Conservation (phyloP, 2,797 vertebrate species). For the Melanotaenia parkinsoni region DNA sequence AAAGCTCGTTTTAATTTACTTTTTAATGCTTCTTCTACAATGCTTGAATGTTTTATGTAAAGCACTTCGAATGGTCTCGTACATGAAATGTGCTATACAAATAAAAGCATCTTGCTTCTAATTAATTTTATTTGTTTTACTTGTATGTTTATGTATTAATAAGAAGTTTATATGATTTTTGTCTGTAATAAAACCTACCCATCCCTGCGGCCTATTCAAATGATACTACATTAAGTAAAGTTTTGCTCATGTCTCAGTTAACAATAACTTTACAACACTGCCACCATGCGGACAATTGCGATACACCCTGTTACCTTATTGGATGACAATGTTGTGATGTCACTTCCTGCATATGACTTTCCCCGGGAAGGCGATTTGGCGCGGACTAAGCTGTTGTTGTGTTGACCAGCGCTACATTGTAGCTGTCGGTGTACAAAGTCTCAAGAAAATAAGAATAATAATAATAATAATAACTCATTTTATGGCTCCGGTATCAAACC, state of each 20-base stretch:
- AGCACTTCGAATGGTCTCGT: background rate
- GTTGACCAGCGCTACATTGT: slow-evolving; percentile 13
- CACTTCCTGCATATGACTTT: slow-evolving; percentile 82
- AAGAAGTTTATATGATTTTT: background rate
- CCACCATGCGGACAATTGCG: slow-evolving; percentile 9
- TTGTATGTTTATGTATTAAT: background rate
- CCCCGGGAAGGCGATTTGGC: slow-evolving; percentile 84
- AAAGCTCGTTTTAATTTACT: too few species aligned
- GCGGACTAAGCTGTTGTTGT: slow-evolving; percentile 76
- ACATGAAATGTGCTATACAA: background rate
- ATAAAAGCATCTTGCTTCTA: too few species aligned
- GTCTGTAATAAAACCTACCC: background rate
- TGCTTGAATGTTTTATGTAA: too few species aligned
- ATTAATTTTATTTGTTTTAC: too few species aligned
- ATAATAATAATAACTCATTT: background rate
- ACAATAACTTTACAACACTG: slow-evolving; percentile 21
- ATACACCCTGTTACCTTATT: slow-evolving; percentile 5
- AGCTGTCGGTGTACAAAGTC: slow-evolving; percentile 23
- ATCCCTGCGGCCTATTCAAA: too few species aligned
- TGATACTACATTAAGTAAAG: too few species aligned
- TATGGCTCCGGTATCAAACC: slow-evolving; percentile 83
- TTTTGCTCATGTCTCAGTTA: background rate
- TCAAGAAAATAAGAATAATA: background rate
- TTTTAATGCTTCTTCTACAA: too few species aligned
- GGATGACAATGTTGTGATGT: slow-evolving; percentile 36